Evolutionary conservation across 2,113 vertebrate species (phyloP).

Genomic region (Lasiurus borealis): DNA sequence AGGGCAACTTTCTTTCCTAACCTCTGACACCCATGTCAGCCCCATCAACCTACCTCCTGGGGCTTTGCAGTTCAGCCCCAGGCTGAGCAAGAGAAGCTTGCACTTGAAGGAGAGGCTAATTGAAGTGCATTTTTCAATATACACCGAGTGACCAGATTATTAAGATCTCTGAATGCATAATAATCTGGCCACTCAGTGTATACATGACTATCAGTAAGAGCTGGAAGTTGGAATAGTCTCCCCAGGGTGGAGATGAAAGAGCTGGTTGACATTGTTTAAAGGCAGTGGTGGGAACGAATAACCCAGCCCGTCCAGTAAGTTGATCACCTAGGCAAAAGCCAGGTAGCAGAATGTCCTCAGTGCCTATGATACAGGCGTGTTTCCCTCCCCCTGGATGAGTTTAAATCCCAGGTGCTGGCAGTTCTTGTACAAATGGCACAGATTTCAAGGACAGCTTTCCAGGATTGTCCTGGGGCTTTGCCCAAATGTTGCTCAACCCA

Average conservation of each 20-base stretch:
- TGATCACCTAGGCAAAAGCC: neutral
- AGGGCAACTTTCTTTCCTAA: neutral
- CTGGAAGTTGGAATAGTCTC: neutral
- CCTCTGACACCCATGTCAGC: neutral
- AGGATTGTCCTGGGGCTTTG: neutral
- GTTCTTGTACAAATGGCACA: conserved; percentile 2
- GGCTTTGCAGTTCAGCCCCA: neutral
- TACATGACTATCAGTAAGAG: neutral
- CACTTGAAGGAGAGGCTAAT: neutral
- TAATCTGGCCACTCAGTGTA: too few relatives aligned
- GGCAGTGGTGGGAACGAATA: neutral
- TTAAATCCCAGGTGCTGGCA: neutral
- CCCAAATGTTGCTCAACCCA: neutral
- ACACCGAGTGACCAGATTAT: too few relatives aligned
- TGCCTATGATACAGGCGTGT: neutral
- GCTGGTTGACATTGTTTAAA: neutral
- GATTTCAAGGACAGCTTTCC: neutral
- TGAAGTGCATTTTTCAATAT: neutral
- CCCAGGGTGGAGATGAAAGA: neutral
- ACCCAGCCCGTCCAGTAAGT: neutral
- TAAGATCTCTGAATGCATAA: too few relatives aligned
- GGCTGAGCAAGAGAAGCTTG: neutral
- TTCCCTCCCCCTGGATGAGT: neutral
- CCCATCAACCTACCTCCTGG: neutral
- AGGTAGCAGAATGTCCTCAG: too few relatives aligned